Conservation (phyloP, 2,797 vertebrate genomes). For the Macroramphosus scolopax region DNA sequence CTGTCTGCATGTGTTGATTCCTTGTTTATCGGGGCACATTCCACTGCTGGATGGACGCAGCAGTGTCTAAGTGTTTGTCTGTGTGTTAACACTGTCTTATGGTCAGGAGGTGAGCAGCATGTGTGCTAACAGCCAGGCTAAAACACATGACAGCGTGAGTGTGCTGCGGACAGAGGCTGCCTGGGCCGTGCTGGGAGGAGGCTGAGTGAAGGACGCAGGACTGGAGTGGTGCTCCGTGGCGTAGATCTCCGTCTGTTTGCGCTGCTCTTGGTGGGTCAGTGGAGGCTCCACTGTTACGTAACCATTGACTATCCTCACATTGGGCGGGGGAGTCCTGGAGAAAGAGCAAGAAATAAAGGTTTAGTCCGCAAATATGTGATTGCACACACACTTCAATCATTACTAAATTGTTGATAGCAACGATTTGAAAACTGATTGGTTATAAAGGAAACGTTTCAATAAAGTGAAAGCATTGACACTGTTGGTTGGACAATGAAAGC, state of each 20-base stretch:
- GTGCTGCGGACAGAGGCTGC: conserved; percentile 41
- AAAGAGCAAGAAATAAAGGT: conserved; percentile 1
- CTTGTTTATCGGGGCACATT: conserved; percentile 35
- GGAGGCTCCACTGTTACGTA: conserved; percentile 85
- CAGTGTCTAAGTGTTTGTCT: conserved; percentile 39
- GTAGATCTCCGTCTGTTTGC: conserved; percentile 43
- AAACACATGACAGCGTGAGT: conserved; percentile 54
- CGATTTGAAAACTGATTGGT: no score
- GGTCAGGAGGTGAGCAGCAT: conserved; percentile 76
- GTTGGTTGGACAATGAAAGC: no score
- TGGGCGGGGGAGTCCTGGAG: conserved; percentile 81
- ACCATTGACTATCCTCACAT: conserved; percentile 83
- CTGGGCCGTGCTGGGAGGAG: conserved; percentile 56
- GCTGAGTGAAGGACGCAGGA: conserved; percentile 32
- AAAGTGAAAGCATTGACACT: no score
- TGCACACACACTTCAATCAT: neutral
- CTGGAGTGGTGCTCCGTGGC: conserved; percentile 11
- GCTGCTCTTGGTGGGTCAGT: conserved; percentile 80
- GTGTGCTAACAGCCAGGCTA: conserved; percentile 68
- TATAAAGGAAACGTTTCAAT: no score
- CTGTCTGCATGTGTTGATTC: conserved; percentile 14
- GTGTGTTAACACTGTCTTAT: conserved; percentile 37
- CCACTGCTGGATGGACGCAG: conserved; percentile 28
- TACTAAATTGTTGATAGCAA: no score
- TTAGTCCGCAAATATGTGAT: neutral